Percentiles rank a stretch among this genome's conserved stretches.
phyloP scores from a whole-genome alignment of 2,888 invertebrate genomes.

The Petrophora chlorosata region DNA sequence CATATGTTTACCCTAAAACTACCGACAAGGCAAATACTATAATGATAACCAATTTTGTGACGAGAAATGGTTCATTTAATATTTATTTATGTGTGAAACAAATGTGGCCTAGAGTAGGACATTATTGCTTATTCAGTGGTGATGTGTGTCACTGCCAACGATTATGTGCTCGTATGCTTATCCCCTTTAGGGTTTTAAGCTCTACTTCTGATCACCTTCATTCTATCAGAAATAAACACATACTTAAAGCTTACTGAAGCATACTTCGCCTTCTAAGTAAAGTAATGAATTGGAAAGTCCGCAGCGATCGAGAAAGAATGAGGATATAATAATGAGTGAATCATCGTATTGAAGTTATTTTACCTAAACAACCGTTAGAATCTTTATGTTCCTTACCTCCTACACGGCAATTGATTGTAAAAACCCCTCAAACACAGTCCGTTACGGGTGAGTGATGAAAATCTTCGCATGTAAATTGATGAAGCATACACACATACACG shows the following conservation, averaged over 20 bases:
- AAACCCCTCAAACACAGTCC: slow-evolving; percentile 47
- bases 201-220: slow-evolving; percentile 51
- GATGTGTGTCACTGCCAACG: slow-evolving; percentile 74
- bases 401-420: slow-evolving; percentile 46
- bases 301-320: slow-evolving; percentile 4
- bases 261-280: slow-evolving; percentile 9
- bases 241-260: background rate
- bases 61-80: slow-evolving; percentile 51
- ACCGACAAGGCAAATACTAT: slow-evolving; percentile 14
- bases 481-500: slow-evolving; percentile 35
- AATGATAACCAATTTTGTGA: slow-evolving; percentile 28
- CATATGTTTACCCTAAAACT: slow-evolving; percentile 16
- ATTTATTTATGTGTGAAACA: slow-evolving; percentile 63
- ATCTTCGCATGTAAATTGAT: slow-evolving; percentile 43
- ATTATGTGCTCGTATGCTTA: slow-evolving; percentile 63
- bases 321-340: slow-evolving; percentile 20
- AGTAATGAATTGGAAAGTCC: slow-evolving; percentile 16
- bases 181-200: slow-evolving; percentile 56
- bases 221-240: slow-evolving; percentile 1
- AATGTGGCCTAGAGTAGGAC: slow-evolving; percentile 54
- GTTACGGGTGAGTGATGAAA: slow-evolving; percentile 44
- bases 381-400: slow-evolving; percentile 43
- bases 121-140: slow-evolving; percentile 64
- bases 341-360: slow-evolving; percentile 12
- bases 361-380: slow-evolving; percentile 49